A percentile compares a stretch with the other conserved stretches of the same genome.
Evolutionary conservation across 2,113 vertebrate genomes (phyloP).

Genomic region (Neogobius melanostomus): DNA sequence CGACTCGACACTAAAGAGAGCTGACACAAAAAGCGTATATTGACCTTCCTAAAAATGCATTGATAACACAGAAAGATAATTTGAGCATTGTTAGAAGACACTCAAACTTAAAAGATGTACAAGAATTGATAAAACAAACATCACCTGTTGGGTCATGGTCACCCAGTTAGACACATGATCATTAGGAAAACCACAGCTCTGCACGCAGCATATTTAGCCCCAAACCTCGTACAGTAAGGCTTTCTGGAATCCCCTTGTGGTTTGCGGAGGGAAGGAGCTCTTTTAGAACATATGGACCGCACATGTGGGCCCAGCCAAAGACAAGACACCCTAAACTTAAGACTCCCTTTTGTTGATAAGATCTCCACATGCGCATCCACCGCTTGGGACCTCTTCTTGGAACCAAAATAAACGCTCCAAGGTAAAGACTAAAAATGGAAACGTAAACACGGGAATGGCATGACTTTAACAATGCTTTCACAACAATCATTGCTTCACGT

Average conservation of each 20-base stretch:
- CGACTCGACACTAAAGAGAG: too few relatives aligned
- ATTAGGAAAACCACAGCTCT: conserved; percentile 48
- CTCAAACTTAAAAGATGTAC: too few relatives aligned
- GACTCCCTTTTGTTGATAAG: conserved; percentile 38
- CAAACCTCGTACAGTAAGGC: conserved; percentile 53
- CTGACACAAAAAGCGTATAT: too few relatives aligned
- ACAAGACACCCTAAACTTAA: conserved; percentile 40
- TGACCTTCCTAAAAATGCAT: too few relatives aligned
- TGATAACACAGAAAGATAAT: too few relatives aligned
- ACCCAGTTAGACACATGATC: conserved; percentile 30
- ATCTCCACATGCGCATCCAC: conserved; percentile 44
- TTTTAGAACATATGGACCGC: conserved; percentile 64
- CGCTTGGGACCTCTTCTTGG: conserved; percentile 32
- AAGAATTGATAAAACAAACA: conserved; percentile 3
- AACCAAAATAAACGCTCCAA: conserved; percentile 48
- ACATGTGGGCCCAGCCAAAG: conserved; percentile 64
- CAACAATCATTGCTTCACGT: background rate
- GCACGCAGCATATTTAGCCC: conserved; percentile 46
- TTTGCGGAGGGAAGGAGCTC: conserved; percentile 54
- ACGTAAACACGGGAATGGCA: background rate
- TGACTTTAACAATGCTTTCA: conserved; percentile 7
- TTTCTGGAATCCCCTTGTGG: conserved; percentile 64
- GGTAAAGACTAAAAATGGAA: conserved; percentile 11
- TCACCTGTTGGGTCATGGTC: conserved; percentile 64
- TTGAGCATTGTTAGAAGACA: too few relatives aligned